Evolutionary conservation across 2,888 invertebrate species (phyloP).

Genomic region (Monochamus alternatus): DNA sequence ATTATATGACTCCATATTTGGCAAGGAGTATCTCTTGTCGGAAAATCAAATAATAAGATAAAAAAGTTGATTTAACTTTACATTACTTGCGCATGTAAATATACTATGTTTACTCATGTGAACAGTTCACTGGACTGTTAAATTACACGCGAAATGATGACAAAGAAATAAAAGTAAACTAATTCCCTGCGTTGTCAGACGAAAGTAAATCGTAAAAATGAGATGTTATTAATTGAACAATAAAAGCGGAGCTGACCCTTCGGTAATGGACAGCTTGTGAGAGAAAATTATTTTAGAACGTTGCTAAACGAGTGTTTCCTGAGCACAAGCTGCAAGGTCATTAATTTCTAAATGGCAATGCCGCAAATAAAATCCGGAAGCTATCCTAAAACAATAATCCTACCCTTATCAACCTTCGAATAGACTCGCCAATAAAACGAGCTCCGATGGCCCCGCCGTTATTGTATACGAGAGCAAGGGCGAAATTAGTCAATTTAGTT

Average conservation of each 20-base stretch:
- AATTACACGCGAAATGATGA: background rate
- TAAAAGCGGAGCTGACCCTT: background rate
- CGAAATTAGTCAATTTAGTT: conserved; percentile 21
- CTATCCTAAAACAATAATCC: conserved; percentile 36
- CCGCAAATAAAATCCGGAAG: conserved; percentile 31
- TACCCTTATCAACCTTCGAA: conserved; percentile 35
- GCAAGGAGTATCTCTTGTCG: too few relatives aligned
- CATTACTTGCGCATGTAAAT: too few relatives aligned
- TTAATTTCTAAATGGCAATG: conserved; percentile 35
- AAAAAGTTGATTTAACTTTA: too few relatives aligned
- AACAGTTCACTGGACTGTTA: background rate
- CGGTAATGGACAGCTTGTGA: conserved; percentile 5
- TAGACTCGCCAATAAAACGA: conserved; percentile 29
- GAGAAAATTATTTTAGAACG: conserved; percentile 4
- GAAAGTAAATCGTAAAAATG: conserved; percentile 4
- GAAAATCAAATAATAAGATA: too few relatives aligned
- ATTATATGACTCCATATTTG: too few relatives aligned
- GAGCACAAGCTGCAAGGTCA: conserved; percentile 18
- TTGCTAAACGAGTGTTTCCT: conserved; percentile 10
- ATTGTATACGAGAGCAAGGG: conserved; percentile 8
- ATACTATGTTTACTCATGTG: too few relatives aligned
- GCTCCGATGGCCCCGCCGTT: conserved; percentile 21
- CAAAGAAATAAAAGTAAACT: background rate
- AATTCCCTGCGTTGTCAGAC: background rate
- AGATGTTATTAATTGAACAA: conserved; percentile 3